phyloP scores from a whole-genome alignment of 2,113 vertebrate species.

The Craseonycteris thonglongyai region DNA sequence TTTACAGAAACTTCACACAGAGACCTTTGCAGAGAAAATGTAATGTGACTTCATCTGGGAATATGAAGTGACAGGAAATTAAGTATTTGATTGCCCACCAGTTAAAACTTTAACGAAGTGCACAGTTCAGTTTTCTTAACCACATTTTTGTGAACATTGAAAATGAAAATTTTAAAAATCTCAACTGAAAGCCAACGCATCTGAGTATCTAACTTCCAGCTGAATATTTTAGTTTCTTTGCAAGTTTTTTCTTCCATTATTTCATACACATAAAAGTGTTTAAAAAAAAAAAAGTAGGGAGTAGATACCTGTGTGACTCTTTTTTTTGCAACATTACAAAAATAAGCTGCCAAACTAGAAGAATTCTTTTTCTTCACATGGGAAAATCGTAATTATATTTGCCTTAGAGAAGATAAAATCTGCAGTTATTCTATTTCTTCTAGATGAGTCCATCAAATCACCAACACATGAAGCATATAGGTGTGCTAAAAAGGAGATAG shows the following conservation, averaged over 20 bases:
- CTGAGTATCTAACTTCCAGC: background rate
- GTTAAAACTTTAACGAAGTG: background rate
- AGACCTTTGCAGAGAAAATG: background rate
- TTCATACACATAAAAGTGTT: background rate
- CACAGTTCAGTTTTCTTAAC: background rate
- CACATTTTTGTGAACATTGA: background rate
- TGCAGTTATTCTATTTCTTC: background rate
- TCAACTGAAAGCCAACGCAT: background rate
- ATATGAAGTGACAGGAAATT: background rate
- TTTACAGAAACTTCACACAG: background rate
- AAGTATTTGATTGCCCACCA: background rate
- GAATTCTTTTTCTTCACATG: background rate
- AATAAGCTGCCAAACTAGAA: background rate
- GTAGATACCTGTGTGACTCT: background rate
- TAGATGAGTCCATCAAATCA: background rate
- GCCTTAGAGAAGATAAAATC: background rate
- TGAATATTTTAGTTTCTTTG: background rate
- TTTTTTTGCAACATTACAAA: background rate
- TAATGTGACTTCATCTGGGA: background rate
- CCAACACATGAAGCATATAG: background rate
- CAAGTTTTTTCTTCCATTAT: background rate
- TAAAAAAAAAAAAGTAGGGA: background rate
- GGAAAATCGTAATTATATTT: background rate
- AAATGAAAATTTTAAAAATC: background rate
- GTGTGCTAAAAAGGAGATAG: background rate